These are phyloP conservation scores for Sylvia borin DNA, from an alignment of 2,797 vertebrate genomes.

Conservation along the genomic window DNA sequence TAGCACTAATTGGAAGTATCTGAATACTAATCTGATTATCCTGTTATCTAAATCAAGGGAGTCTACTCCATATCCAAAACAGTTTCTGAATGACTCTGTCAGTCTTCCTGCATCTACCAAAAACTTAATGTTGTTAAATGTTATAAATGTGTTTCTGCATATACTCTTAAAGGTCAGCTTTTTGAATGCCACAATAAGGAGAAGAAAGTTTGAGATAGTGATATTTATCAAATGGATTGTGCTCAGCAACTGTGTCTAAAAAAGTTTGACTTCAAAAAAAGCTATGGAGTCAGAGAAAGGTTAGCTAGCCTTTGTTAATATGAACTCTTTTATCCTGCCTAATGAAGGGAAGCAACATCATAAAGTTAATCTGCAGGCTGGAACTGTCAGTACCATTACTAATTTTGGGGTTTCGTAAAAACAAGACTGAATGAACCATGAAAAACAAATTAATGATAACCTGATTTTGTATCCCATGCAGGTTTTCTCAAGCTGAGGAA, in stretches of 20 bases:
- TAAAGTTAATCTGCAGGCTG: conserved; percentile 48
- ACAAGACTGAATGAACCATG: not conserved
- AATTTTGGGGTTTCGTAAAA: not conserved
- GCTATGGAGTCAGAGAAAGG: conserved; percentile 36
- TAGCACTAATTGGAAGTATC: not conserved
- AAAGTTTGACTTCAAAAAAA: conserved; percentile 50
- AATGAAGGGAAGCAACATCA: conserved; percentile 50
- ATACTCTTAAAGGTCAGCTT: not conserved
- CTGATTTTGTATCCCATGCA: conserved; percentile 63
- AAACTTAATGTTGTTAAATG: not conserved
- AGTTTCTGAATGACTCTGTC: not conserved
- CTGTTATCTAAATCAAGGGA: not conserved
- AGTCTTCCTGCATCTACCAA: not conserved
- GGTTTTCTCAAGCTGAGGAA: conserved; percentile 49
- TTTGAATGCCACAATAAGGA: not conserved
- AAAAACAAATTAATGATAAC: conserved; percentile 26
- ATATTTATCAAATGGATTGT: conserved; percentile 40
- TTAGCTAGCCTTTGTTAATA: conserved; percentile 31
- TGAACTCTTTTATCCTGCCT: conserved; percentile 59
- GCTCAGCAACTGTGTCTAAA: conserved; percentile 39
- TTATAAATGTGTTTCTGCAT: not conserved
- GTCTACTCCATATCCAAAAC: not conserved
- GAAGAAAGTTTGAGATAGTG: not conserved
- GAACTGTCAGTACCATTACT: conserved; percentile 18
- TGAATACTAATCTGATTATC: not conserved